Conservation (phyloP, 2,797 vertebrate species). For the Bovichtus variegatus region DNA sequence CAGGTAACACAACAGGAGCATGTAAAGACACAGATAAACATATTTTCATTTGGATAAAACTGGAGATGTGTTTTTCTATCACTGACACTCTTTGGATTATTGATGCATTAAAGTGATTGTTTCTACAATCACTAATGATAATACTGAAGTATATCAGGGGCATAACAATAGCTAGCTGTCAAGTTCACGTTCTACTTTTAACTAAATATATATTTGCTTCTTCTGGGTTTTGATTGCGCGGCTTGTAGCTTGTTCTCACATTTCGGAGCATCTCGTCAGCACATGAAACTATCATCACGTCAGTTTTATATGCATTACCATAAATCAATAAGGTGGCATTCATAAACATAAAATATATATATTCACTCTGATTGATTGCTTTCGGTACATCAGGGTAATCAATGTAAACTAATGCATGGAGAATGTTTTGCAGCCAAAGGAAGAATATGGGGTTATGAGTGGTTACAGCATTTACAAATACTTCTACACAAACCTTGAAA, state of each 20-base stretch:
- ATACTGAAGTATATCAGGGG: slow-evolving; percentile 3
- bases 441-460: slow-evolving; percentile 10
- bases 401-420: slow-evolving; percentile 7
- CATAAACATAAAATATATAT: neutral
- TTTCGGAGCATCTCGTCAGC: neutral
- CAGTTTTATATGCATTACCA: neutral
- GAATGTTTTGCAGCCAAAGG: slow-evolving; percentile 28
- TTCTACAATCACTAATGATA: slow-evolving; percentile 18
- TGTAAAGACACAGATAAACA: neutral
- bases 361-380: slow-evolving; percentile 3
- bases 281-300: slow-evolving; percentile 17
- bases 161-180: slow-evolving; percentile 9
- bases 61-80: slow-evolving; percentile 7
- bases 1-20: neutral
- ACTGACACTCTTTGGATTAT: slow-evolving; percentile 28
- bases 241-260: neutral
- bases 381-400: neutral
- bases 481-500: slow-evolving; percentile 20
- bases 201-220: neutral
- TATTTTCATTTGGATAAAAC: slow-evolving; percentile 19
- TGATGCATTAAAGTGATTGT: slow-evolving; percentile 35
- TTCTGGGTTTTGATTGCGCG: neutral
- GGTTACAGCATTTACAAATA: slow-evolving; percentile 26
- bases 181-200: neutral
- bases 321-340: slow-evolving; percentile 17